Evolutionary conservation across 2,113 vertebrate species (phyloP).

Genomic region (Cyprinodon brontotheroides): DNA sequence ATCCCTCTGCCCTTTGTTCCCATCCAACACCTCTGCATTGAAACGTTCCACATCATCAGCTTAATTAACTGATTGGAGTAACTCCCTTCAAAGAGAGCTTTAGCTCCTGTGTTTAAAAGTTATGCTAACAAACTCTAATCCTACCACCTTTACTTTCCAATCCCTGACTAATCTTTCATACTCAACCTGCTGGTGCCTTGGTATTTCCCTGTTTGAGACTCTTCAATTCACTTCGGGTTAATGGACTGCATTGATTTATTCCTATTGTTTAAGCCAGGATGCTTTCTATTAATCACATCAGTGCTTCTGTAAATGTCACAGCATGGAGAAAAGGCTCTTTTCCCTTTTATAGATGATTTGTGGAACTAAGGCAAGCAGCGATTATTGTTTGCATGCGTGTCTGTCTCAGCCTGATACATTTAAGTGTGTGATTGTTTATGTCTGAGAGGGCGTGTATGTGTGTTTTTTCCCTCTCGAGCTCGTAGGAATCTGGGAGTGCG

Average conservation of each 20-base stretch:
- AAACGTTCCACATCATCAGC: constrained; percentile 60
- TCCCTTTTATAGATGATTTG: constrained; percentile 46
- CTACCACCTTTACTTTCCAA: constrained; percentile 48
- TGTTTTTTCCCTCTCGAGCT: constrained; percentile 15
- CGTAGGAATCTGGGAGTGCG: constrained; percentile 60
- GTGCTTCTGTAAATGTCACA: constrained; percentile 20
- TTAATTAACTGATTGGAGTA: constrained; percentile 59
- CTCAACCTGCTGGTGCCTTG: constrained; percentile 26
- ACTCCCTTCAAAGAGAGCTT: constrained; percentile 52
- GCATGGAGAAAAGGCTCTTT: constrained; percentile 13
- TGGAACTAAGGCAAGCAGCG: constrained; percentile 32
- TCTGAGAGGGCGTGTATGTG: constrained; percentile 7
- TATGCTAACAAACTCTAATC: constrained; percentile 62
- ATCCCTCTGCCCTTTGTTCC: constrained; percentile 66
- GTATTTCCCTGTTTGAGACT: constrained; percentile 29
- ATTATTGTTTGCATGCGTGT: constrained; percentile 18
- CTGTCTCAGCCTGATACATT: constrained; percentile 20
- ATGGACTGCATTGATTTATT: constrained; percentile 41
- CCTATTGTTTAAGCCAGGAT: constrained; percentile 34
- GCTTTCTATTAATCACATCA: constrained; percentile 28
- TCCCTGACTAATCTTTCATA: constrained; percentile 11
- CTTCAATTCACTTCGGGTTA: constrained; percentile 18
- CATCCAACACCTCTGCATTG: constrained; percentile 47
- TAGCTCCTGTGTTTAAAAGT: constrained; percentile 52
- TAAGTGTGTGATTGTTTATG: constrained; percentile 30